Conservation (phyloP, 2,113 vertebrate genomes). For the Carassius carassius region DNA sequence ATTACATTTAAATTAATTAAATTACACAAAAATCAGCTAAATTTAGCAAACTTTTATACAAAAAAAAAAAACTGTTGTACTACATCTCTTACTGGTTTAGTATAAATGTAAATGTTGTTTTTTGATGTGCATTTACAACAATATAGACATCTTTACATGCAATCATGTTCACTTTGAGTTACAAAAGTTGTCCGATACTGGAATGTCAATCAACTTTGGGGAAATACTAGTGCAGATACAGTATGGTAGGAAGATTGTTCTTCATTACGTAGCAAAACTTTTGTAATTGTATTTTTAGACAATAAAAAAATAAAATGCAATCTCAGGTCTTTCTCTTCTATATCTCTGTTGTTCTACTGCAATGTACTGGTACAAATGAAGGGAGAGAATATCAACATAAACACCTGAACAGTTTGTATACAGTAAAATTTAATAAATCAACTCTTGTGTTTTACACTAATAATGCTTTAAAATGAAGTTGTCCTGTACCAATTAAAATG, state of each 20-base stretch:
- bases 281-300: conserved; percentile 12
- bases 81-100: too few species aligned
- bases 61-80: not conserved
- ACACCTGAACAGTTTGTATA: too few species aligned
- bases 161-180: too few species aligned
- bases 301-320: conserved; percentile 1
- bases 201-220: too few species aligned
- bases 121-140: not conserved
- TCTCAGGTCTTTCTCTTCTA: not conserved
- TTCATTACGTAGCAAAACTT: not conserved
- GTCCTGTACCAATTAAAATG: not conserved
- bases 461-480: too few species aligned
- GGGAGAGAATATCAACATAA: not conserved
- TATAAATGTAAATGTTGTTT: not conserved
- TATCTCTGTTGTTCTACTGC: too few species aligned
- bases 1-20: not conserved
- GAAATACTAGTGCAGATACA: not conserved
- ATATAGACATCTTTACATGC: not conserved
- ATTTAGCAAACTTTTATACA: not conserved
- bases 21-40: not conserved
- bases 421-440: too few species aligned
- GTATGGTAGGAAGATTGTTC: not conserved
- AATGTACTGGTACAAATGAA: not conserved
- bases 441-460: too few species aligned
- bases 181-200: too few species aligned